Conservation (phyloP, 2,797 vertebrate genomes). For the Fistularia tabacaria region DNA sequence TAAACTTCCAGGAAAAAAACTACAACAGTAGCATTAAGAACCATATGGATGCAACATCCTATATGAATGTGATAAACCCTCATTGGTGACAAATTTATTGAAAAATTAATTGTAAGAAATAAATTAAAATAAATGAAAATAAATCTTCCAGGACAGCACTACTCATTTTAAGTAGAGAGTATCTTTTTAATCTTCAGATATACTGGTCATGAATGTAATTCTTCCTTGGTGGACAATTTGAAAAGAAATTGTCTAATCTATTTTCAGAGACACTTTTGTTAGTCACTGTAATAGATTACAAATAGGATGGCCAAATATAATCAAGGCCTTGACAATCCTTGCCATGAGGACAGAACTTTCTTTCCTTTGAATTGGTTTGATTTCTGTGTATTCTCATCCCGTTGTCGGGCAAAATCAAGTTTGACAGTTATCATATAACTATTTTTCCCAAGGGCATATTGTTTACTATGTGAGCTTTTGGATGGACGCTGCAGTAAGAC, state of each 20-base stretch:
- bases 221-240: constrained; percentile 18
- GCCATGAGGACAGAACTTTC: constrained; percentile 25
- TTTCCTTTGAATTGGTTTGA: constrained; percentile 25
- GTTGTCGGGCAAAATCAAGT: constrained; percentile 48
- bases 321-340: constrained; percentile 41
- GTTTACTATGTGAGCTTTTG: constrained; percentile 64
- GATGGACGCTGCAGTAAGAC: constrained; percentile 33
- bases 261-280: constrained; percentile 36
- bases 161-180: constrained; percentile 18
- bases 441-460: constrained; percentile 41
- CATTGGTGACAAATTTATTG: constrained; percentile 23
- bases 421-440: constrained; percentile 74
- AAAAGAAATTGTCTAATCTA: constrained; percentile 18
- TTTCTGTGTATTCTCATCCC: constrained; percentile 48
- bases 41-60: constrained; percentile 15
- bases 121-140: not conserved
- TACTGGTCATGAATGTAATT: constrained; percentile 19
- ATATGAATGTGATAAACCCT: constrained; percentile 30
- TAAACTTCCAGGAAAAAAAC: constrained; percentile 29
- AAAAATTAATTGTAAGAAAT: constrained; percentile 10
- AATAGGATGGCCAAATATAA: constrained; percentile 22
- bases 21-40: constrained; percentile 29
- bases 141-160: constrained; percentile 17
- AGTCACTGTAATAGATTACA: constrained; percentile 18
- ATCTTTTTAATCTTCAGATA: constrained; percentile 14